Conservation (phyloP, 1,140 invertebrate species). For the Rhopalosiphum maidis region DNA sequence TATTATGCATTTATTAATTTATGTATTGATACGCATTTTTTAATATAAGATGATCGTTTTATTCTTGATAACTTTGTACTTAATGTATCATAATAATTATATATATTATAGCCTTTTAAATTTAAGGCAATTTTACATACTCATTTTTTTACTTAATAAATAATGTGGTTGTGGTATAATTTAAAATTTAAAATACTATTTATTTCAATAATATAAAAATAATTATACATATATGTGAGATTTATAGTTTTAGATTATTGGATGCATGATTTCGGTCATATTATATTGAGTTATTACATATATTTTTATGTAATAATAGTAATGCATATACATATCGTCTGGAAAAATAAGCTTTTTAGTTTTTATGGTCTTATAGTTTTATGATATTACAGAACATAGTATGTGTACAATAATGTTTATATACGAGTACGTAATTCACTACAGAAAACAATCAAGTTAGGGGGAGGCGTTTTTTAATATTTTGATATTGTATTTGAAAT, state of each 20-base stretch:
- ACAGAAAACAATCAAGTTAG: slow-evolving; percentile 21
- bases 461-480: slow-evolving; percentile 27
- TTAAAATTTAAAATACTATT: neutral
- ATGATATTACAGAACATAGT: neutral
- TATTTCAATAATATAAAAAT: neutral
- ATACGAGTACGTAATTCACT: neutral
- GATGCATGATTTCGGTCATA: neutral
- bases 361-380: slow-evolving; percentile 4
- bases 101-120: neutral
- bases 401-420: neutral
- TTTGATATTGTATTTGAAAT: neutral
- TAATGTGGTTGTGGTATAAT: neutral
- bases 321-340: neutral
- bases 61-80: neutral
- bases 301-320: neutral
- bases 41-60: neutral
- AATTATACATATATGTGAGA: neutral
- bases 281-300: neutral
- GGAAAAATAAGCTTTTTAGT: neutral
- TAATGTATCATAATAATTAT: too few relatives aligned
- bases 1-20: neutral
- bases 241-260: neutral
- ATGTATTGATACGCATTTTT: neutral
- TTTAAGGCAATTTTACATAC: neutral
- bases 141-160: neutral